Conservation (phyloP, 2,888 invertebrate species). For the Heliconius ethilla region DNA sequence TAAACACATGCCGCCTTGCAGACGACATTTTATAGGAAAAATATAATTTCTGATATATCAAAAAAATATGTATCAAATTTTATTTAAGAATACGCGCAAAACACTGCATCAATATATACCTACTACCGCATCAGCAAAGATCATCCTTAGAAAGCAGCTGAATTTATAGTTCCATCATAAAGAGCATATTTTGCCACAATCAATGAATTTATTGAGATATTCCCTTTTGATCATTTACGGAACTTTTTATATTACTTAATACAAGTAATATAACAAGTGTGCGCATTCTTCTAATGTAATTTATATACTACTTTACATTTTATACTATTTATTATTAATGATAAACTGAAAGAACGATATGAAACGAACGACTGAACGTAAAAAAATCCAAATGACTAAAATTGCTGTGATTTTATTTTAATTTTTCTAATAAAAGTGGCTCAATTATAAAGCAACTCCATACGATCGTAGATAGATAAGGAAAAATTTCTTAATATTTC, state of each 20-base stretch:
- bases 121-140: conserved; percentile 15
- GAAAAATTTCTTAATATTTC: conserved; percentile 15
- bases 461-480: too few relatives aligned
- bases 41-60: conserved; percentile 77
- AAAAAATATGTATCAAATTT: conserved; percentile 67
- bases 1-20: conserved; percentile 69
- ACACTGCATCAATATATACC: conserved; percentile 56
- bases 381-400: neutral
- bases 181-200: neutral
- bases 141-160: neutral
- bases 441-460: neutral
- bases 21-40: conserved; percentile 73
- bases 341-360: neutral
- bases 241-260: conserved; percentile 16
- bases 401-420: neutral
- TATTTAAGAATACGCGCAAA: conserved; percentile 64
- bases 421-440: neutral
- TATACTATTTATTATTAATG: neutral
- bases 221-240: neutral
- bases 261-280: conserved; percentile 17
- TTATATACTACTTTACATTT: neutral
- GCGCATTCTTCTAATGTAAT: conserved; percentile 15
- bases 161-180: neutral
- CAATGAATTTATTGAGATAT: neutral
- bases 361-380: neutral